Percentiles rank a stretch among this genome's conserved stretches.
phyloP scores from a whole-genome alignment of 2,113 vertebrate genomes.

The Neodontobutis hainanensis region DNA sequence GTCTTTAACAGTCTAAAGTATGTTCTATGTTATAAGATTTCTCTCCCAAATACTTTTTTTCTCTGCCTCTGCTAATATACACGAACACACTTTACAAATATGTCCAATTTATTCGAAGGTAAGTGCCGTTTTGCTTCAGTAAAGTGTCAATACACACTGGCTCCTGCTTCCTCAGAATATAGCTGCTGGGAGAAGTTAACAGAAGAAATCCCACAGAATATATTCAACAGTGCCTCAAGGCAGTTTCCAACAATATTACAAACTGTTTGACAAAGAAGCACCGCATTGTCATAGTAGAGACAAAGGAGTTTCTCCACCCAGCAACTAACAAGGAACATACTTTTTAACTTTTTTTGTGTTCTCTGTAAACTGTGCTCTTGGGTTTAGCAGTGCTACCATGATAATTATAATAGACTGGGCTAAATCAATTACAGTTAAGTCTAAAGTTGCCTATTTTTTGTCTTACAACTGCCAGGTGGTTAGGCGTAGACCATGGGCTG shows the following conservation, averaged over 20 bases:
- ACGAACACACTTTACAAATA: not conserved
- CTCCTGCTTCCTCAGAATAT: constrained; percentile 11
- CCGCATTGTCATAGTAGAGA: constrained; percentile 19
- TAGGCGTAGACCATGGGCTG: too few relatives aligned
- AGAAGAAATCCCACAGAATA: constrained; percentile 28
- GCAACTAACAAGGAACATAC: not conserved
- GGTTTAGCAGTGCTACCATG: too few relatives aligned
- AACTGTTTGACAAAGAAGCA: constrained; percentile 24
- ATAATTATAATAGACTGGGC: too few relatives aligned
- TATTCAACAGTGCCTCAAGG: constrained; percentile 32
- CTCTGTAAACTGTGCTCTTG: too few relatives aligned
- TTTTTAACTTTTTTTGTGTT: too few relatives aligned
- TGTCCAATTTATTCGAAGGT: constrained; percentile 18
- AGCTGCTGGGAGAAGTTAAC: constrained; percentile 35
- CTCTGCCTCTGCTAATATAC: constrained; percentile 6
- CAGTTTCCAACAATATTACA: constrained; percentile 31
- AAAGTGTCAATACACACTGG: constrained; percentile 11
- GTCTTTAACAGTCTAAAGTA: constrained; percentile 12
- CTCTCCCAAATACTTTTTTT: constrained; percentile 27
- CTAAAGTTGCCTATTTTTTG: too few relatives aligned
- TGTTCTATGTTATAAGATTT: too few relatives aligned
- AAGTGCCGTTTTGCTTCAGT: constrained; percentile 1
- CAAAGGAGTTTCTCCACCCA: not conserved
- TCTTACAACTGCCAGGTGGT: too few relatives aligned
- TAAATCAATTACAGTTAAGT: too few relatives aligned